Conservation (phyloP, 2,797 vertebrate species). For the Limnodromus scolopaceus region DNA sequence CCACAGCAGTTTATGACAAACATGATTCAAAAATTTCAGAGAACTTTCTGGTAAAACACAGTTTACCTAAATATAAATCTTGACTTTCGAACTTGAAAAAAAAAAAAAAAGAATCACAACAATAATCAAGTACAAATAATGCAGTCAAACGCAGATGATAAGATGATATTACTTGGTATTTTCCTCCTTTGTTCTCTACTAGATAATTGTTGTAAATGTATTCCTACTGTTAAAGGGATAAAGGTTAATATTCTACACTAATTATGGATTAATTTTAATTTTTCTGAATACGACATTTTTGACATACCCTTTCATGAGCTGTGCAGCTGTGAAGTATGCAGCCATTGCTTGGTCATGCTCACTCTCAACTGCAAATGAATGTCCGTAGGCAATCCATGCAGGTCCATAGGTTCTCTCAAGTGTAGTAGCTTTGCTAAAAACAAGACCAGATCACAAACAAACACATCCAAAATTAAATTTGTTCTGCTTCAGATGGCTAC, state of each 20-base stretch:
- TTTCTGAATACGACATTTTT: neutral
- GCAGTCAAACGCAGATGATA: neutral
- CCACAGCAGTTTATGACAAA: neutral
- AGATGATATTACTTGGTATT: neutral
- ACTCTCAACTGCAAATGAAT: conserved; percentile 97
- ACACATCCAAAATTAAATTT: neutral
- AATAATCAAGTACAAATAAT: neutral
- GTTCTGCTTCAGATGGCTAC: neutral
- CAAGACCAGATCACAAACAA: neutral
- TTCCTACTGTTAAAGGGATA: neutral
- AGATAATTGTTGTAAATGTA: neutral
- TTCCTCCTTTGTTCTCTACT: neutral
- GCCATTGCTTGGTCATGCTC: conserved; percentile 99
- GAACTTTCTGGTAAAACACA: neutral
- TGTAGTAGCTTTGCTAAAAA: conserved; percentile 93
- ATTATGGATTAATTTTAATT: neutral
- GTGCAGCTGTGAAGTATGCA: conserved; percentile 97
- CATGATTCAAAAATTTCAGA: neutral
- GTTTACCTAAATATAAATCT: neutral
- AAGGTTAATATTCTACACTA: neutral
- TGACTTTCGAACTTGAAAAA: neutral
- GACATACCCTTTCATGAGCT: conserved; percentile 97
- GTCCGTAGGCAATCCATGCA: conserved; percentile 97
- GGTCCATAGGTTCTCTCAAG: conserved; percentile 96
- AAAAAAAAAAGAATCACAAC: neutral